Conservation (phyloP, 2,113 vertebrate species). For the Oreotrochilus melanogaster region DNA sequence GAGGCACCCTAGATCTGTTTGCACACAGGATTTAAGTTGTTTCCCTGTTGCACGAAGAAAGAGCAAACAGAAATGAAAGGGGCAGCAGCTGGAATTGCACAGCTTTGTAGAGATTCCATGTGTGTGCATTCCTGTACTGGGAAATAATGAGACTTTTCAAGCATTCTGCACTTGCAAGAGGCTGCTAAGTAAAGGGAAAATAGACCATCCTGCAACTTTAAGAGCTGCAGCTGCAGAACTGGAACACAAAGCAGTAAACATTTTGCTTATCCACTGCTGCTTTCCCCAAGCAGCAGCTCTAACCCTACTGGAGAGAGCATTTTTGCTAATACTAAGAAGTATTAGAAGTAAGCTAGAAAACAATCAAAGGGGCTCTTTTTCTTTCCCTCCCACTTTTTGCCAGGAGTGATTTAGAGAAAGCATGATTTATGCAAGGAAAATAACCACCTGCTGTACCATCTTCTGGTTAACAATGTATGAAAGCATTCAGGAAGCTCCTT, state of each 20-base stretch:
- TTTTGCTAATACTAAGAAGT: neutral
- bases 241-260: neutral
- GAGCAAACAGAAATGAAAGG: neutral
- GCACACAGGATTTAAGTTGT: constrained; percentile 1
- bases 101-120: neutral
- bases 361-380: neutral
- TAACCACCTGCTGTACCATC: neutral
- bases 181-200: neutral
- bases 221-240: neutral
- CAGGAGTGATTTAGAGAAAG: neutral
- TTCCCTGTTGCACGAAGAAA: neutral
- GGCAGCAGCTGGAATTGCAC: constrained; percentile 17
- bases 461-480: neutral
- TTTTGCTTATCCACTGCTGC: neutral
- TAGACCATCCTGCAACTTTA: neutral
- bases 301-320: neutral
- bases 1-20: constrained; percentile 8
- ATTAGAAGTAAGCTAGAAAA: neutral
- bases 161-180: neutral
- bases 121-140: neutral
- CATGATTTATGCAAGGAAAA: neutral
- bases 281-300: neutral
- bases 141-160: neutral
- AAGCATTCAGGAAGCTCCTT: neutral
- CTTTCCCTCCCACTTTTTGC: neutral